A percentile compares a stretch with the other conserved stretches of the same genome.
phyloP scores from a whole-genome alignment of 2,797 vertebrate species.

The Babyrousa celebensis region DNA sequence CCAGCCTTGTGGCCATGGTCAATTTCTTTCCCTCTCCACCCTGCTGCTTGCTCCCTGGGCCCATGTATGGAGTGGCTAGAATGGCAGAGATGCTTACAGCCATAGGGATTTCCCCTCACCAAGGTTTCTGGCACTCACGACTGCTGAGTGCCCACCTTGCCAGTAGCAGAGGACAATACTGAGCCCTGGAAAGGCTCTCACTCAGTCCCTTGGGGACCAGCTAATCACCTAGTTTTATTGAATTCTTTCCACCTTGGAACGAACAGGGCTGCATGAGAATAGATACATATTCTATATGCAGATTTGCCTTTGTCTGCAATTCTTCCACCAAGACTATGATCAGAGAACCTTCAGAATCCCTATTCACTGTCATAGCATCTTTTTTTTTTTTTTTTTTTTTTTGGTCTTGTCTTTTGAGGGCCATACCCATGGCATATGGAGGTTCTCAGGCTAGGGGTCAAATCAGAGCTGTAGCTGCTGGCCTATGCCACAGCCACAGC shows the following conservation, averaged over 20 bases:
- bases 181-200: background rate
- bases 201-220: background rate
- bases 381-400: too few relatives aligned
- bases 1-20: too few relatives aligned
- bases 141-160: background rate
- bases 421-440: too few relatives aligned
- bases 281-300: background rate
- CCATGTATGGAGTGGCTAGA: background rate
- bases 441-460: too few relatives aligned
- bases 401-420: too few relatives aligned
- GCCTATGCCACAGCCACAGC: too few relatives aligned
- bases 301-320: conserved; percentile 8
- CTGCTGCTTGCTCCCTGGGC: background rate
- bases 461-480: too few relatives aligned
- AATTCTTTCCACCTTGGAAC: background rate
- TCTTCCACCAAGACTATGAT: background rate
- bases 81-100: background rate
- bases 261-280: background rate
- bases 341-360: background rate
- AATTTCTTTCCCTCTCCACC: background rate
- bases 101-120: background rate
- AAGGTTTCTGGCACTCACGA: background rate
- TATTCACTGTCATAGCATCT: background rate
- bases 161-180: background rate
- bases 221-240: background rate